phyloP scores from a whole-genome alignment of 2,888 invertebrate genomes.

The Steromphala cineraria region DNA sequence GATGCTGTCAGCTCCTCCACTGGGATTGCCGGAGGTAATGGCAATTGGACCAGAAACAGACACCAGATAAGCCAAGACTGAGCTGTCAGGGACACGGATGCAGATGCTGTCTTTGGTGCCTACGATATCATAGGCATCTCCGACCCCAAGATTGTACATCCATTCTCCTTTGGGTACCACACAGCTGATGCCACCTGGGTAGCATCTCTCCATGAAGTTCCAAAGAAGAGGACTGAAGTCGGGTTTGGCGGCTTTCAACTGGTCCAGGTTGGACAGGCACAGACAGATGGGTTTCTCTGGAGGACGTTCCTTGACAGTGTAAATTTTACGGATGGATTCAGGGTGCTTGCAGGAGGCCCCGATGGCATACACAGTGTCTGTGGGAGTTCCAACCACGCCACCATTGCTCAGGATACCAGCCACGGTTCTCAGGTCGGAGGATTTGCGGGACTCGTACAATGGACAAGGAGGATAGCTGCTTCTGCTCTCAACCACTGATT shows the following conservation, averaged over 20 bases:
- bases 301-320: conserved; percentile 52
- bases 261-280: conserved; percentile 56
- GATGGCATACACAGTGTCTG: conserved; percentile 60
- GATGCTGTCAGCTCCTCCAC: conserved; percentile 56
- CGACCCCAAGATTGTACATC: conserved; percentile 46
- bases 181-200: conserved; percentile 58
- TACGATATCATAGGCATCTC: conserved; percentile 40
- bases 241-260: conserved; percentile 47
- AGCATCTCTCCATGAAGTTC: conserved; percentile 54
- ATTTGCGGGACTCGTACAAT: conserved; percentile 45
- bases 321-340: conserved; percentile 49
- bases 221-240: conserved; percentile 52
- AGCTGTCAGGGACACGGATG: conserved; percentile 55
- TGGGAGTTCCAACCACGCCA: conserved; percentile 52
- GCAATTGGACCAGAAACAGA: conserved; percentile 55
- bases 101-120: conserved; percentile 54
- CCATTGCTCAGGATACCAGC: conserved; percentile 49
- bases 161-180: conserved; percentile 56
- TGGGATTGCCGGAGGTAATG: conserved; percentile 56
- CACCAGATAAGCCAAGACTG: conserved; percentile 53
- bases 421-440: conserved; percentile 42
- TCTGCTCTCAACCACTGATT: too few relatives aligned
- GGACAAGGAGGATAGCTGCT: conserved; percentile 33
- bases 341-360: conserved; percentile 55
- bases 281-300: conserved; percentile 61